Conservation (phyloP, 1,140 invertebrate genomes). For the Drosophila biarmipes region DNA sequence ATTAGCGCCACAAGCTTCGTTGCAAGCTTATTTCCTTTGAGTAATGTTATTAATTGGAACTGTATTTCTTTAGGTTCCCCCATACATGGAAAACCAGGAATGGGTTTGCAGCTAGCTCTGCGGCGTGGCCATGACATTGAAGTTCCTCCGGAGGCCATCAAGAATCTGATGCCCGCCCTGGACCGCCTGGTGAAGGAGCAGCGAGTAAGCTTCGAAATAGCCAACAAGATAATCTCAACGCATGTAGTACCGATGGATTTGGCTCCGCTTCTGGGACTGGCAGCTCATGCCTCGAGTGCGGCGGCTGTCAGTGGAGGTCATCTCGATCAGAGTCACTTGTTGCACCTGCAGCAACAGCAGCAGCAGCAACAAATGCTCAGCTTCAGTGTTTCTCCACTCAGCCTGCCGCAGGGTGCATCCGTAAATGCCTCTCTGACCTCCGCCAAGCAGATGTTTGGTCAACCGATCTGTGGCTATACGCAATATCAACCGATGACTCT, state of each 20-base stretch:
- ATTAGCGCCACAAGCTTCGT: slow-evolving; percentile 7
- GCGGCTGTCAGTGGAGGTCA: slow-evolving; percentile 70
- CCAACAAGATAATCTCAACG: slow-evolving; percentile 83
- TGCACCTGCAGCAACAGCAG: slow-evolving; percentile 56
- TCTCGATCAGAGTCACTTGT: slow-evolving; percentile 60
- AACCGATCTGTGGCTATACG: slow-evolving; percentile 65
- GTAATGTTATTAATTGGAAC: neutral
- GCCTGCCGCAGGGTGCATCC: slow-evolving; percentile 54
- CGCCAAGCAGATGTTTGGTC: slow-evolving; percentile 74
- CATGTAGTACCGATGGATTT: slow-evolving; percentile 85
- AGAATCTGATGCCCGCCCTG: slow-evolving; percentile 79
- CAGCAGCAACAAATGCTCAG: slow-evolving; percentile 63
- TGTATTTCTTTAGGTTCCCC: slow-evolving; percentile 86
- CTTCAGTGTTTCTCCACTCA: slow-evolving; percentile 73
- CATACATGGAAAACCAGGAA: slow-evolving; percentile 85
- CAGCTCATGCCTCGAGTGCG: slow-evolving; percentile 70
- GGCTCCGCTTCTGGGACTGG: slow-evolving; percentile 79
- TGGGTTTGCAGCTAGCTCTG: slow-evolving; percentile 55
- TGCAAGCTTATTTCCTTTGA: neutral
- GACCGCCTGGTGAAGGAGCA: slow-evolving; percentile 84
- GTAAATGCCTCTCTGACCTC: slow-evolving; percentile 62
- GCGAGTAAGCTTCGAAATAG: slow-evolving; percentile 81
- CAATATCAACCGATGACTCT: slow-evolving; percentile 54
- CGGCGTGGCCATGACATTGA: slow-evolving; percentile 78
- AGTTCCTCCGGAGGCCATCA: slow-evolving; percentile 77